Evolutionary conservation across 2,113 vertebrate species (phyloP).

Genomic region (Hymenochirus boettgeri): DNA sequence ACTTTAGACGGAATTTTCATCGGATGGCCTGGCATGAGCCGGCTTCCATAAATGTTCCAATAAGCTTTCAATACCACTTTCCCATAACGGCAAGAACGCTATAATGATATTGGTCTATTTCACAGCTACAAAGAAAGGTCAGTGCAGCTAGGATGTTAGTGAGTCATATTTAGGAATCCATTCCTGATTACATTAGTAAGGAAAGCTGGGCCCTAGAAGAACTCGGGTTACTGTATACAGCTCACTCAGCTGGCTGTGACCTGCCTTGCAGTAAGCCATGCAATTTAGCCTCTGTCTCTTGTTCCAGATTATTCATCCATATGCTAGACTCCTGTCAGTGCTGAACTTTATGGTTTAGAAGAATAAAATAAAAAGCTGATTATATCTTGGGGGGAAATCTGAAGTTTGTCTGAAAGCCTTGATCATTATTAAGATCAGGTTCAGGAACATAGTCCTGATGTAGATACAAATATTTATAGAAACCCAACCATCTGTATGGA

Average conservation of each 20-base stretch:
- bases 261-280: slow-evolving; percentile 20
- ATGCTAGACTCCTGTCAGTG: not conserved
- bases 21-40: slow-evolving; percentile 5
- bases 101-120: slow-evolving; percentile 15
- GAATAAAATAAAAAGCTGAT: not conserved
- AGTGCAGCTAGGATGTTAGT: slow-evolving; percentile 18
- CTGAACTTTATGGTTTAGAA: not conserved
- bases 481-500: slow-evolving; percentile 1
- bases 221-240: slow-evolving; percentile 24
- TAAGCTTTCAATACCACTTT: slow-evolving; percentile 30
- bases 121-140: slow-evolving; percentile 5
- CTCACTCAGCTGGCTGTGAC: slow-evolving; percentile 30
- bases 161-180: slow-evolving; percentile 26
- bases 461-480: slow-evolving; percentile 32
- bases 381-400: not conserved
- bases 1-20: slow-evolving; percentile 23
- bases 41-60: slow-evolving; percentile 27
- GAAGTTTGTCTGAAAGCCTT: slow-evolving; percentile 7
- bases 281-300: slow-evolving; percentile 14
- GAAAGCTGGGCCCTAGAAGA: slow-evolving; percentile 18
- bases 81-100: slow-evolving; percentile 10
- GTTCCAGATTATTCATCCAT: slow-evolving; percentile 32
- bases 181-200: slow-evolving; percentile 27
- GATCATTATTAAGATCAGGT: slow-evolving; percentile 6
- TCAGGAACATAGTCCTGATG: not conserved